Conservation (phyloP, 2,113 vertebrate genomes). For the Petrocephalus microphthalmus region DNA sequence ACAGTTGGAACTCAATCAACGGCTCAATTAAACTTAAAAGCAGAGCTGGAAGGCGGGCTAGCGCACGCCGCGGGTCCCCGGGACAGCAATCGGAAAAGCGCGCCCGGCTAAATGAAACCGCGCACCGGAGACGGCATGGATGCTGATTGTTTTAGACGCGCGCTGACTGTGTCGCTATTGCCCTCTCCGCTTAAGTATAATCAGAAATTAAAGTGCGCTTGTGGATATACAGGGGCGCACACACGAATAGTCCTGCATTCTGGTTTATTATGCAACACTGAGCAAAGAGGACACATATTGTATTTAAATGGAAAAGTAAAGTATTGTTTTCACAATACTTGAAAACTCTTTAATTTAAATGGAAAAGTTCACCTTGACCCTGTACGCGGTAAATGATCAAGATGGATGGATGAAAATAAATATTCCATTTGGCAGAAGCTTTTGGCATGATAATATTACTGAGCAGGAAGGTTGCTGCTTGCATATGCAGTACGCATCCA, state of each 20-base stretch:
- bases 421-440: not conserved
- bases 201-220: not conserved
- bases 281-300: not conserved
- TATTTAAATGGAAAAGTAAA: not conserved
- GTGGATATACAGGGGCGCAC: not conserved
- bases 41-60: not conserved
- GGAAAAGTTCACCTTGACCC: not conserved
- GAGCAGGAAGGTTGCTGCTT: not conserved
- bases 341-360: not conserved
- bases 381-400: not conserved
- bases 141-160: not conserved
- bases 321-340: not conserved
- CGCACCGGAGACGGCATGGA: not conserved
- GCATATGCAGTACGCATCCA: not conserved
- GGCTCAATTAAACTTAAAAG: conserved; percentile 12
- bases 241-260: not conserved
- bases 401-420: not conserved
- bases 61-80: not conserved
- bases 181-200: not conserved
- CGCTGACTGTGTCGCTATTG: not conserved
- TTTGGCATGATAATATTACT: not conserved
- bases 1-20: conserved; percentile 2
- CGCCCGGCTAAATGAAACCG: not conserved
- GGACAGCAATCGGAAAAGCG: not conserved
- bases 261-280: not conserved